Base-by-base conservation (phyloP, 2,113 vertebrate genomes). In the Vimba vimba region DNA sequence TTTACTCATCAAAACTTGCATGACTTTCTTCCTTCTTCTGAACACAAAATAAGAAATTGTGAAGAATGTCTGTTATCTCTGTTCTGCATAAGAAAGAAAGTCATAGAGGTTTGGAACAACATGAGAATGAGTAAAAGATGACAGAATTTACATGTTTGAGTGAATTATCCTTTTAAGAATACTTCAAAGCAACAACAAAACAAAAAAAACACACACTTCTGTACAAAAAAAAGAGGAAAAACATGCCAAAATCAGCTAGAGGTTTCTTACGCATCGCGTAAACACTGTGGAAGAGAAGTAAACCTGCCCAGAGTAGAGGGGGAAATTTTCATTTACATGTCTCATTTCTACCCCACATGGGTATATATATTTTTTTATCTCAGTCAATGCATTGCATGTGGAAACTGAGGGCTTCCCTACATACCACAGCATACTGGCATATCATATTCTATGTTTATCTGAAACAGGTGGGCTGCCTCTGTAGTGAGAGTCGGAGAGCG, bases 391-490 rank as follows among this genome's bases (percentile, higher is more conserved):
- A 57, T 79, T 27, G 50, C 23, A 57, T 79, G 17, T 23, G 52
- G 52, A 62, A 27, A 25, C 52, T 62, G 15, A 82, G 69, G 43
- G 27, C 4, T 64, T 74, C 85, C 52, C 36, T 74, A 43, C 36
- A 86, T 78, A 47, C 3, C 25, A 78, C 60, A 85, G 66, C 47
- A 82, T 79, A 80, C 59, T 87, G 83, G 73, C 23, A 43, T 82
- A 82, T 83, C 69, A 64, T 47, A 39, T 39, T 69, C 52, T 75
- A 78, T 74, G 83, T 87, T 87, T 47, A 79, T 78, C 74, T 83
- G 83, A 87, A 89, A 86, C 88, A 89, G 83, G 88, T 89, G 88
- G 88, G 86, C 83, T 83, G 88, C 39, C 85, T 89, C 88, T 89
- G 84, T 85, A 87, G 88, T 87, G 83, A 84, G 86, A 85, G 88